These are phyloP conservation scores for Somateria mollissima DNA, from an alignment of 2,797 vertebrate genomes.

Conservation along the genomic window DNA sequence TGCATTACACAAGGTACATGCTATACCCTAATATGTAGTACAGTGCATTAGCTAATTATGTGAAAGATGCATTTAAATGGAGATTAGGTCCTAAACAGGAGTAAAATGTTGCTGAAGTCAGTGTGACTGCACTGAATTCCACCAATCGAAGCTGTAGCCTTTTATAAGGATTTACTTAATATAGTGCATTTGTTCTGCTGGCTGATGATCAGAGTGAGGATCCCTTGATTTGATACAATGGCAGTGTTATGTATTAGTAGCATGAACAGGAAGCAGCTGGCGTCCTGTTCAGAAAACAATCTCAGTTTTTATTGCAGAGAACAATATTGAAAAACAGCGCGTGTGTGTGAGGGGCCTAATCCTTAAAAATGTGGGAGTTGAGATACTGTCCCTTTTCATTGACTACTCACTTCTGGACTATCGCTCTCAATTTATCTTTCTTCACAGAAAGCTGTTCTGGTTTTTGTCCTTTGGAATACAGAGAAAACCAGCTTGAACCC, in stretches of 20 bases:
- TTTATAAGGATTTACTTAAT: conserved; percentile 57
- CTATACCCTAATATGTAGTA: background rate
- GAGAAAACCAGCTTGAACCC: background rate
- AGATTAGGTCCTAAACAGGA: background rate
- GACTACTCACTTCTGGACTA: conserved; percentile 4
- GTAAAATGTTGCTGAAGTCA: conserved; percentile 30
- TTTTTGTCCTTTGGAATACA: background rate
- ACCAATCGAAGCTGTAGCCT: background rate
- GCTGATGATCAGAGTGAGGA: conserved; percentile 62
- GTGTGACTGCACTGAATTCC: conserved; percentile 7
- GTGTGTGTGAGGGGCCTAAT: background rate
- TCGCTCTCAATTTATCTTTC: background rate
- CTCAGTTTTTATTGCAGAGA: conserved; percentile 54
- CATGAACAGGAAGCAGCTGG: conserved; percentile 69
- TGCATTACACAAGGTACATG: background rate
- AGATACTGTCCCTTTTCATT: conserved; percentile 7
- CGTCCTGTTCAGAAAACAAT: conserved; percentile 59
- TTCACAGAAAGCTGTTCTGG: conserved; percentile 4
- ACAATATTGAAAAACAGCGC: conserved; percentile 44
- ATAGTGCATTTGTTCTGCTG: conserved; percentile 55
- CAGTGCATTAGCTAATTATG: background rate
- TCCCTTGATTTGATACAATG: conserved; percentile 63
- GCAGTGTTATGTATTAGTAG: conserved; percentile 57
- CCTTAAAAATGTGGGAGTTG: conserved; percentile 17
- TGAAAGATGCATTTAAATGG: background rate